Evolutionary conservation across 2,113 vertebrate species (phyloP).

Genomic region (Oryctolagus cuniculus): mOryCun1.1 NC_091447.1:60204001-60204500

Average conservation of each 20-base stretch:
- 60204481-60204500: constrained; percentile 84
- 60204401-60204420: not conserved
- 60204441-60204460: constrained; percentile 45
- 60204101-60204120: not conserved
- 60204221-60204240: not conserved
- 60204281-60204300: not conserved
- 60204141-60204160: not conserved
- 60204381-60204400: not conserved
- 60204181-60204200: not conserved
- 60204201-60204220: not conserved
- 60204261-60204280: too few species aligned
- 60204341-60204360: not conserved
- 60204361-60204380: not conserved
- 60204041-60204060: too few species aligned
- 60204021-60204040: too few species aligned
- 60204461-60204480: constrained; percentile 54
- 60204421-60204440: not conserved
- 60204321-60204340: not conserved
- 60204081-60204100: too few species aligned
- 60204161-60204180: not conserved
- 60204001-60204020: too few species aligned
- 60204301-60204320: not conserved
- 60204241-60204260: not conserved
- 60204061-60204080: too few species aligned
- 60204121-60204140: not conserved